These are phyloP conservation scores for Ormyrus nitidulus DNA, from an alignment of 2,888 invertebrate species.

Conservation along the genomic window DNA sequence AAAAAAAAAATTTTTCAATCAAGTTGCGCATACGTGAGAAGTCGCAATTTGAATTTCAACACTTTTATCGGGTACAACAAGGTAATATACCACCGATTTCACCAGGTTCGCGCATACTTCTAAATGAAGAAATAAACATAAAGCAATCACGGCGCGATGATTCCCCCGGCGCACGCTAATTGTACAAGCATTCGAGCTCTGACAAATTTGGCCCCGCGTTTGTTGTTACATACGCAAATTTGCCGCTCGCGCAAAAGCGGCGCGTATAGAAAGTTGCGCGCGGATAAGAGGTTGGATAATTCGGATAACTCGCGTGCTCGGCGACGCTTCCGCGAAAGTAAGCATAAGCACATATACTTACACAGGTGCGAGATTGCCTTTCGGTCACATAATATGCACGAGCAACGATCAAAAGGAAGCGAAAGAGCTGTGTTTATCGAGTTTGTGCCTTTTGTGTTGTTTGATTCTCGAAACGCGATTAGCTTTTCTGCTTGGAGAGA, in stretches of 20 bases:
- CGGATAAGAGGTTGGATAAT: constrained; percentile 43
- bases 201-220: not conserved
- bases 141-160: constrained; percentile 1
- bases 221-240: constrained; percentile 7
- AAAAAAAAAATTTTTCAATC: not conserved
- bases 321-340: constrained; percentile 54
- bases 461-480: constrained; percentile 2
- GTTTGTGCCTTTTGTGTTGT: too few relatives aligned
- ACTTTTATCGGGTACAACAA: not conserved
- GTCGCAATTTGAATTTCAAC: constrained; percentile 3
- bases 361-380: not conserved
- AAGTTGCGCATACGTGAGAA: not conserved
- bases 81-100: not conserved
- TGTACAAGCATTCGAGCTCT: not conserved
- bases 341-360: too few relatives aligned
- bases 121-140: constrained; percentile 21
- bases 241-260: not conserved
- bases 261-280: constrained; percentile 36
- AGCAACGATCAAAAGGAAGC: constrained; percentile 4
- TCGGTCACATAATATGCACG: not conserved
- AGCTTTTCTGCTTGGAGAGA: not conserved
- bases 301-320: constrained; percentile 47
- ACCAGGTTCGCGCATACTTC: not conserved
- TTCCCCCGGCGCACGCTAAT: not conserved
- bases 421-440: constrained; percentile 4